Evolutionary conservation across 2,113 vertebrate species (phyloP).

Genomic region (Zosterops borbonicus): DNA sequence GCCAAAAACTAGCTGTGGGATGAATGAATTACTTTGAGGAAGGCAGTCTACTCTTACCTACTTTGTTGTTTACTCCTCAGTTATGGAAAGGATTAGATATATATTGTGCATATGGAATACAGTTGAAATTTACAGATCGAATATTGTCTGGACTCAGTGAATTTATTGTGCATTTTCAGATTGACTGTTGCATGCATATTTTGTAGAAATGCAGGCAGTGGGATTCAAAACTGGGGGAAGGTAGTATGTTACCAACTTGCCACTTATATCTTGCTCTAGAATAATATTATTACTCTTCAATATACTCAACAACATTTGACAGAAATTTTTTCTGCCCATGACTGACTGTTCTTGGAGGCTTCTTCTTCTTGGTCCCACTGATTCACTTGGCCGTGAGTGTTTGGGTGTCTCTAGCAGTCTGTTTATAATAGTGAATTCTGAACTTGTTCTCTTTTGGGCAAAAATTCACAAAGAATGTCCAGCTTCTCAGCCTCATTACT

Average conservation of each 20-base stretch:
- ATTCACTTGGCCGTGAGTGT: not conserved
- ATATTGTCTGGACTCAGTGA: not conserved
- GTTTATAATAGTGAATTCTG: not conserved
- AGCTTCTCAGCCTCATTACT: not conserved
- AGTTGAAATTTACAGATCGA: slow-evolving; percentile 20
- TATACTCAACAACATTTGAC: not conserved
- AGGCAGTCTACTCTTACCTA: not conserved
- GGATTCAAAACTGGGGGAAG: not conserved
- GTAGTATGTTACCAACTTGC: not conserved
- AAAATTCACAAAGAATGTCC: not conserved
- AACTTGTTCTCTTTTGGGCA: not conserved
- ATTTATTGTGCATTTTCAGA: not conserved
- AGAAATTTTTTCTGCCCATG: not conserved
- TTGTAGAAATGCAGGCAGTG: not conserved
- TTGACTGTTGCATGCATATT: not conserved
- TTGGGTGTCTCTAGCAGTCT: not conserved
- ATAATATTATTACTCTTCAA: not conserved
- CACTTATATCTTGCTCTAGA: not conserved
- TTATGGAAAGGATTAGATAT: slow-evolving; percentile 4
- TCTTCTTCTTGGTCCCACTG: not conserved
- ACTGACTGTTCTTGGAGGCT: not conserved
- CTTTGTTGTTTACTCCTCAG: not conserved
- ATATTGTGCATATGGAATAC: not conserved
- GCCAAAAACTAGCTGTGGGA: not conserved
- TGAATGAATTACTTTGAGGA: not conserved